Evolutionary conservation across 2,888 invertebrate species (phyloP).

Genomic region (Microctonus aethiopoides): DNA sequence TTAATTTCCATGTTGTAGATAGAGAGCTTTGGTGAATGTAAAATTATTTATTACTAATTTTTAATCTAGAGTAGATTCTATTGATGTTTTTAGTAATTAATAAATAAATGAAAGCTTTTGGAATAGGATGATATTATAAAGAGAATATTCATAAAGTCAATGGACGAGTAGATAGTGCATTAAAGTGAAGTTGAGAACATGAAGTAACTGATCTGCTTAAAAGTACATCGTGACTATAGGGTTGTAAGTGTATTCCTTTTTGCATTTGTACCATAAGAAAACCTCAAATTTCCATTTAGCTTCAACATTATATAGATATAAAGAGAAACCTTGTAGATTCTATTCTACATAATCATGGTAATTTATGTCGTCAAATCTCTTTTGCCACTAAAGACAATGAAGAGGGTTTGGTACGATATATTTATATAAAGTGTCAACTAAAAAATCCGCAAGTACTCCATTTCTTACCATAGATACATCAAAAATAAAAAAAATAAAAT

Average conservation of each 20-base stretch:
- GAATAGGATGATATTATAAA: slow-evolving; percentile 41
- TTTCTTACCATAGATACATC: too few species aligned
- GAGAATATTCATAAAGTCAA: slow-evolving; percentile 56
- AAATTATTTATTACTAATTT: neutral
- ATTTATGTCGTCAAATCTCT: slow-evolving; percentile 6
- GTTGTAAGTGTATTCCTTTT: neutral
- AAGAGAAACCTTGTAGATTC: neutral
- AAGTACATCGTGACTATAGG: slow-evolving; percentile 9
- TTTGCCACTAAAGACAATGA: slow-evolving; percentile 1
- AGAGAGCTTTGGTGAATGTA: neutral
- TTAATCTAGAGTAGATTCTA: neutral
- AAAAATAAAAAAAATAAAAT: too few species aligned
- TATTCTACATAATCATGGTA: slow-evolving; percentile 17
- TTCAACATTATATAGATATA: neutral
- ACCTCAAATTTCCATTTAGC: slow-evolving; percentile 1
- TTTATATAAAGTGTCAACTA: neutral
- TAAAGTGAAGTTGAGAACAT: neutral
- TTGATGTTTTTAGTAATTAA: neutral
- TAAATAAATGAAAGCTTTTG: neutral
- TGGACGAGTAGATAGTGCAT: neutral
- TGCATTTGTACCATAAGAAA: neutral
- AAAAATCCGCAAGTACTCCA: too few species aligned
- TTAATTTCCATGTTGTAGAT: neutral
- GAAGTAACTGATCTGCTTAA: slow-evolving; percentile 32
- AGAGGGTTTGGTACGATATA: neutral